phyloP scores from a whole-genome alignment of 1,140 invertebrate genomes.

The Sogatella furcifera region DNA sequence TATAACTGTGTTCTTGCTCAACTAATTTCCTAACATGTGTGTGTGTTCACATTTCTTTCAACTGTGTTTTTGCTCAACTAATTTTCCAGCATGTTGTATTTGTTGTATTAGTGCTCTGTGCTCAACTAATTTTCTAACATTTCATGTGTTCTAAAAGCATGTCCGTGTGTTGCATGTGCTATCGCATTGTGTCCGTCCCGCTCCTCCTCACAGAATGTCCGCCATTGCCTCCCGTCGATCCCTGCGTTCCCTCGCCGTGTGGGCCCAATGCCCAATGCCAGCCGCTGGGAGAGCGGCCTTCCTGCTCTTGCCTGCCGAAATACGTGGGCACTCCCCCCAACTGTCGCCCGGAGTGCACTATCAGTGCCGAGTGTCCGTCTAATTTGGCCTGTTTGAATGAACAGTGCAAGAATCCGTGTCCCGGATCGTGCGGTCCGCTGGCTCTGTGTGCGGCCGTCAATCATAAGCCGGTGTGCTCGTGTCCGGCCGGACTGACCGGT shows the following conservation, averaged over 20 bases:
- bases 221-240: constrained; percentile 25
- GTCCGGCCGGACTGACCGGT: constrained; percentile 56
- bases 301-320: constrained; percentile 63
- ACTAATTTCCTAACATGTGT: constrained; percentile 20
- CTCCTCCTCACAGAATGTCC: constrained; percentile 11
- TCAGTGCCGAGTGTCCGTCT: constrained; percentile 60
- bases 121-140: constrained; percentile 19
- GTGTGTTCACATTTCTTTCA: too few relatives aligned
- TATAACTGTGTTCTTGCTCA: not conserved
- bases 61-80: not conserved
- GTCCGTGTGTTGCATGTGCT: not conserved
- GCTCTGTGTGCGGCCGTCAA: constrained; percentile 60
- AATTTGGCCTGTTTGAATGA: constrained; percentile 58
- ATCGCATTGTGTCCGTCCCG: constrained; percentile 3
- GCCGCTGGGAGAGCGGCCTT: constrained; percentile 52
- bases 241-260: constrained; percentile 66
- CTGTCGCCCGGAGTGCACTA: constrained; percentile 60
- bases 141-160: constrained; percentile 7
- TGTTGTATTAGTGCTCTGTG: not conserved
- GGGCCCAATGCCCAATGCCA: constrained; percentile 72
- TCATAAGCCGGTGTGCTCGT: constrained; percentile 62
- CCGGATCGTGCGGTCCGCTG: constrained; percentile 60
- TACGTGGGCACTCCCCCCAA: constrained; percentile 63
- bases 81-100: constrained; percentile 12
- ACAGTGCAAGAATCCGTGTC: constrained; percentile 62